Evolutionary conservation across 2,113 vertebrate species (phyloP).

Genomic region (Procavia capensis): DNA sequence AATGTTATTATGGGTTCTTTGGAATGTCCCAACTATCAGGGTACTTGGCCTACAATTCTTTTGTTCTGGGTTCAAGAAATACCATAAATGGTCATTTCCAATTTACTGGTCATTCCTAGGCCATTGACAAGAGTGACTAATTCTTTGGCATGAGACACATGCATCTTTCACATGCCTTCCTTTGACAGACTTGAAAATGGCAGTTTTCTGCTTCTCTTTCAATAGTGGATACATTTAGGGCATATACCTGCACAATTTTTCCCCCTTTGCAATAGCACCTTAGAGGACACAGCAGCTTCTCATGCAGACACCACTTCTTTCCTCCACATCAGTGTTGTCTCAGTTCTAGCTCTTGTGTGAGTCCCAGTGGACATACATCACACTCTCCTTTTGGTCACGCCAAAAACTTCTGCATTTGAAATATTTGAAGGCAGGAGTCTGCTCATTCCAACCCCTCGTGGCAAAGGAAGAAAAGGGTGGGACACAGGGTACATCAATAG

Average conservation of each 20-base stretch:
- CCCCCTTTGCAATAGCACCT: no score
- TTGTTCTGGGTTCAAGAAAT: neutral
- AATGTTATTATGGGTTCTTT: neutral
- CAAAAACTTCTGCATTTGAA: neutral
- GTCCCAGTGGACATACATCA: neutral
- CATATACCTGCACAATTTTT: neutral
- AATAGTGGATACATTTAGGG: neutral
- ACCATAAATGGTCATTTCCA: neutral
- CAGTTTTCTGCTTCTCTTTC: neutral
- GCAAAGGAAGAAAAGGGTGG: no score
- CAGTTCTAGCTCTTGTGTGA: neutral
- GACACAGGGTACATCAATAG: neutral
- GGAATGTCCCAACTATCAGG: neutral
- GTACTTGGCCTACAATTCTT: neutral
- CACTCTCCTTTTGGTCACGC: neutral
- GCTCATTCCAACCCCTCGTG: neutral
- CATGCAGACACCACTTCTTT: neutral
- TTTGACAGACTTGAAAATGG: neutral
- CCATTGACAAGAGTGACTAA: neutral
- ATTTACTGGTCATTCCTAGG: neutral
- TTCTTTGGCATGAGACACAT: neutral
- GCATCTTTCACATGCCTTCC: neutral
- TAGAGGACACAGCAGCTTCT: neutral
- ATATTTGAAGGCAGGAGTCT: no score
- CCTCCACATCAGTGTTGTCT: neutral